These are phyloP conservation scores for Fabriciana adippe DNA, from an alignment of 2,888 invertebrate genomes.

Conservation along the genomic window DNA sequence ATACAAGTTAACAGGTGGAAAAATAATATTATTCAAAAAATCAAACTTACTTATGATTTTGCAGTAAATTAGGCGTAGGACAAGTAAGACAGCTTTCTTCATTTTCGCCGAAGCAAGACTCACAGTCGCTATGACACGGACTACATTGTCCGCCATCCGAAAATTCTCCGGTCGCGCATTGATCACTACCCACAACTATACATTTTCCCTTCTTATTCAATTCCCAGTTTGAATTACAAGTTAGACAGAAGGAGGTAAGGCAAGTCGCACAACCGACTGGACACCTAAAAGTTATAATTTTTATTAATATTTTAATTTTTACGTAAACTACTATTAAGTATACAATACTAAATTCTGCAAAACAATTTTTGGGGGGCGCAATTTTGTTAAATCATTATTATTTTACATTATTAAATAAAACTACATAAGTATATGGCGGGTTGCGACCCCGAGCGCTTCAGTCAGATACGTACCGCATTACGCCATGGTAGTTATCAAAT, in stretches of 20 bases:
- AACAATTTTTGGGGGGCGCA: too few species aligned
- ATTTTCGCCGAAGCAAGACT: conserved; percentile 90
- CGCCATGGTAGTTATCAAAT: too few species aligned
- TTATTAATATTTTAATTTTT: background rate
- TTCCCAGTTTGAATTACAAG: conserved; percentile 88
- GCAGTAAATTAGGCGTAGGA: conserved; percentile 86
- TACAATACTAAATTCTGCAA: too few species aligned
- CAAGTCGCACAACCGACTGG: conserved; percentile 90
- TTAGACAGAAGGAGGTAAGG: conserved; percentile 86
- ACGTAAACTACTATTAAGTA: background rate
- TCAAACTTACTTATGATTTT: conserved; percentile 77
- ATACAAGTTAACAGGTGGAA: background rate
- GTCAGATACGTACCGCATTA: too few species aligned
- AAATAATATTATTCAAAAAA: background rate
- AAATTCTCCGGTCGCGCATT: conserved; percentile 85
- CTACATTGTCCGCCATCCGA: conserved; percentile 86
- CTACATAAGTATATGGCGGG: conserved; percentile 18
- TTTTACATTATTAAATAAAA: too few species aligned
- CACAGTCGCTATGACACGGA: conserved; percentile 89
- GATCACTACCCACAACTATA: conserved; percentile 85
- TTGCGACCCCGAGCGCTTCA: too few species aligned
- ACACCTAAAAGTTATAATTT: conserved; percentile 71
- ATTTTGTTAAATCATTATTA: too few species aligned
- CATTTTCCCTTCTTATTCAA: conserved; percentile 89
- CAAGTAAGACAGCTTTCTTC: conserved; percentile 89